Evolutionary conservation across 2,797 vertebrate species (phyloP).

Genomic region (Sebastes glaucus): DNA sequence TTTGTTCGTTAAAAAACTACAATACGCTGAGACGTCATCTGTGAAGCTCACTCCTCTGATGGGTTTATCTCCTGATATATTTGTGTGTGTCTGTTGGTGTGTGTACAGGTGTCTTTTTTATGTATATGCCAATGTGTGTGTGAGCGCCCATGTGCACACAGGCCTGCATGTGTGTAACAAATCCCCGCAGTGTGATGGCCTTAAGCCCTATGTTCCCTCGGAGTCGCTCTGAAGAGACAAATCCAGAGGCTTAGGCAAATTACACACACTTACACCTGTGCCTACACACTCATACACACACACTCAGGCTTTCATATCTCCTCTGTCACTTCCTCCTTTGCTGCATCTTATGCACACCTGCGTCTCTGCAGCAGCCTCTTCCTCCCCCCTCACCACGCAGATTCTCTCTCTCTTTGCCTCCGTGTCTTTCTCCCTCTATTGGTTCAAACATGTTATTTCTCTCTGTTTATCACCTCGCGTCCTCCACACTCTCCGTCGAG

Average conservation of each 20-base stretch:
- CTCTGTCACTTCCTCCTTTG: slow-evolving; percentile 30
- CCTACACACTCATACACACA: slow-evolving; percentile 7
- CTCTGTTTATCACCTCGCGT: neutral
- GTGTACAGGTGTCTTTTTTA: neutral
- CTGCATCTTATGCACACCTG: slow-evolving; percentile 36
- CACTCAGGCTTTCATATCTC: slow-evolving; percentile 13
- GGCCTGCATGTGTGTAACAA: slow-evolving; percentile 38
- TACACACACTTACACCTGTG: slow-evolving; percentile 57
- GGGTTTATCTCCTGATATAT: neutral
- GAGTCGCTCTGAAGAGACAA: slow-evolving; percentile 66
- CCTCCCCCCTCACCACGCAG: neutral
- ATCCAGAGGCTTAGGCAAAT: slow-evolving; percentile 73
- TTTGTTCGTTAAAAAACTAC: neutral
- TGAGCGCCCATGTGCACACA: neutral
- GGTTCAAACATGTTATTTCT: slow-evolving; percentile 22
- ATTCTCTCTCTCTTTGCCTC: neutral
- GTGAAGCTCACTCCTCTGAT: neutral
- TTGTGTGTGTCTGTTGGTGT: neutral
- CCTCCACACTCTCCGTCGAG: neutral
- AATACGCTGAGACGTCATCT: neutral
- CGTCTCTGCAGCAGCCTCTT: slow-evolving; percentile 1
- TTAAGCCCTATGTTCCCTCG: slow-evolving; percentile 64
- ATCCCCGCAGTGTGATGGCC: slow-evolving; percentile 65
- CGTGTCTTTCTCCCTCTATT: neutral
- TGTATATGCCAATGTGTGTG: neutral